phyloP scores from a whole-genome alignment of 2,888 invertebrate species.

The Pterostichus madidus region DNA sequence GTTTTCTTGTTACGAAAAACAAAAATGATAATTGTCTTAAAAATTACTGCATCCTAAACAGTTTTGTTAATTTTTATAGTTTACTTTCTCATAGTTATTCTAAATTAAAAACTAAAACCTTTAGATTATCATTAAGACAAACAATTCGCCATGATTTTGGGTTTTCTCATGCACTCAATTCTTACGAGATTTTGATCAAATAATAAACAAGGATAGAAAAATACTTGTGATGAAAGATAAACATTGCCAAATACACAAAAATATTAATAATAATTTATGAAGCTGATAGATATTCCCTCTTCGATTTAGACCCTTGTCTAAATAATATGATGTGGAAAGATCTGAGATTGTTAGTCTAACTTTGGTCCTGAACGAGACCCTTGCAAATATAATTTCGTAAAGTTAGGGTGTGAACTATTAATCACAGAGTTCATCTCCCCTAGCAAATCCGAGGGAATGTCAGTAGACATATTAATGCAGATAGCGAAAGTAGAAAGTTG shows the following conservation, averaged over 20 bases:
- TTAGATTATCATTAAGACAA: neutral
- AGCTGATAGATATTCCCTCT: constrained; percentile 17
- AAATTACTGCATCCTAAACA: constrained; percentile 36
- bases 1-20: constrained; percentile 24
- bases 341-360: constrained; percentile 15
- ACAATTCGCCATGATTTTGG: too few relatives aligned
- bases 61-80: constrained; percentile 30
- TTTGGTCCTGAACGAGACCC: constrained; percentile 16
- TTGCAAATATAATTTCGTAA: constrained; percentile 36
- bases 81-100: constrained; percentile 12
- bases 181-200: neutral
- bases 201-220: neutral
- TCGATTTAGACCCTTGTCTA: constrained; percentile 10
- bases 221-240: neutral
- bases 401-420: constrained; percentile 51
- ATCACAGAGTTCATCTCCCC: constrained; percentile 17
- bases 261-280: constrained; percentile 8
- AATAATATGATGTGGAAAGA: constrained; percentile 28
- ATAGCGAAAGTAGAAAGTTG: neutral
- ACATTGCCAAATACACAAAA: neutral
- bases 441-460: constrained; percentile 2
- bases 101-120: neutral
- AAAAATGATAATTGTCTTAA: constrained; percentile 29
- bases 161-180: too few relatives aligned
- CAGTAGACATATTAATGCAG: constrained; percentile 26